Evolutionary conservation across 2,113 vertebrate genomes (phyloP).

Genomic region (Neopipo cinnamomea): DNA sequence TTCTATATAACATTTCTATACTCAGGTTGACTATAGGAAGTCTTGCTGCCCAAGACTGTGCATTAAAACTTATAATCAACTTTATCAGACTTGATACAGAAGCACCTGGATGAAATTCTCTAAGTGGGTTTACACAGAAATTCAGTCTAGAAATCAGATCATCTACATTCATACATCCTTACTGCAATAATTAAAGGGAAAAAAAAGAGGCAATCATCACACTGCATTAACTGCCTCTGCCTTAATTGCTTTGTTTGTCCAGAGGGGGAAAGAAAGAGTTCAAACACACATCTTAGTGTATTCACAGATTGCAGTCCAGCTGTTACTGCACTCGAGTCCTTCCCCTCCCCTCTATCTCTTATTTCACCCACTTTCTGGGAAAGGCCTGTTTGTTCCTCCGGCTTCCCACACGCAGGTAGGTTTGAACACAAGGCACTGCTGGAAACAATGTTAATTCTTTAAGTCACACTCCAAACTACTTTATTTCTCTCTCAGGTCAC

Average conservation of each 20-base stretch:
- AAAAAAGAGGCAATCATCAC: not conserved
- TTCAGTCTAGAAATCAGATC: not conserved
- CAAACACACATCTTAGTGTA: not conserved
- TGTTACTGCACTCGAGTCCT: not conserved
- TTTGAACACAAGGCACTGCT: not conserved
- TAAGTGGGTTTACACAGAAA: not conserved
- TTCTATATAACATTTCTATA: too few relatives aligned
- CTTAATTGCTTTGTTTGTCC: not conserved
- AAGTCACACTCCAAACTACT: not conserved
- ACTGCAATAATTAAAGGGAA: not conserved
- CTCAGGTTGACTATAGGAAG: not conserved
- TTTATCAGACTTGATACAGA: not conserved
- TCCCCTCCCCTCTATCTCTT: not conserved
- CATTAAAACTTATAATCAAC: not conserved
- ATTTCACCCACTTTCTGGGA: not conserved
- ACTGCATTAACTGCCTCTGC: not conserved
- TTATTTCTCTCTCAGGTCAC: not conserved
- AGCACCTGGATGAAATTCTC: not conserved
- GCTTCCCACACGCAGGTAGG: not conserved
- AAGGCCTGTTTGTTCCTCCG: not conserved
- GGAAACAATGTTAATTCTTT: not conserved
- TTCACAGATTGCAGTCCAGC: not conserved
- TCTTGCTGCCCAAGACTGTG: not conserved
- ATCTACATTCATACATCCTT: not conserved
- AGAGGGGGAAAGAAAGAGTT: not conserved